Base-by-base conservation (phyloP, 2,113 vertebrate species). In the Serilophus lunatus region DNA sequence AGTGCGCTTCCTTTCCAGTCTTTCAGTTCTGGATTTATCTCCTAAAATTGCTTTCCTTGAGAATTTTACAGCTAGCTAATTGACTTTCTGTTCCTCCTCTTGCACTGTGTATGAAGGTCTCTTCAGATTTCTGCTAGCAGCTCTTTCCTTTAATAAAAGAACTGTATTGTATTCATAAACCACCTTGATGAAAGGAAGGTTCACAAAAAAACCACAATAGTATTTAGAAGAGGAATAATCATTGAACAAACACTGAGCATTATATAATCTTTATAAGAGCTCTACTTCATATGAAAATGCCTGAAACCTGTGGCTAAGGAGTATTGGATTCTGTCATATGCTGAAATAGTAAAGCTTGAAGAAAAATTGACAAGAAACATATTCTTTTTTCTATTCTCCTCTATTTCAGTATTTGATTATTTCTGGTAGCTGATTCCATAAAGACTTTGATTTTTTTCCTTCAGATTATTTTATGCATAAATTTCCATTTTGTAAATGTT, bases 41-140 rank as follows among this genome's bases (percentile, higher is more conserved):
- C 24, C 54, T 74, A 69, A 83, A 86, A 95, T 94, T 56, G 60
- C 31, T 80, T 96, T 96, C 63, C 40, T 57, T 20, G 28, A 63
- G 83, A 83, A 74, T 76, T 94, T 93, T 93, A 82, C 49, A 86
- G 81, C 68, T 36, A 71, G 68, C 36, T 93, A 92, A 87, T 86
- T 91, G 75, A 80, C 87, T 76, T 95, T 77, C 71, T 83, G 18
- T 71, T 93, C 70, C 33, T 77, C 65, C 76, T 80, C 71, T 64
- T 68, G 42, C 42, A 76, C n/a, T 57, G 19, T n/a, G 47, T 80
- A 26, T 53, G 74, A 89, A 63, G 23, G 26, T 72, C 40, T 79
- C 47, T 63, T 90, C 64, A 79, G 49, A 94, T n/a, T 61, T 56
- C 47, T 82, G 64, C 28, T 63, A 85, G 50, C 42, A 86, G 69